These are phyloP conservation scores for Anguilla obscura DNA, from an alignment of 2,797 vertebrate genomes.

Conservation along the genomic window DNA sequence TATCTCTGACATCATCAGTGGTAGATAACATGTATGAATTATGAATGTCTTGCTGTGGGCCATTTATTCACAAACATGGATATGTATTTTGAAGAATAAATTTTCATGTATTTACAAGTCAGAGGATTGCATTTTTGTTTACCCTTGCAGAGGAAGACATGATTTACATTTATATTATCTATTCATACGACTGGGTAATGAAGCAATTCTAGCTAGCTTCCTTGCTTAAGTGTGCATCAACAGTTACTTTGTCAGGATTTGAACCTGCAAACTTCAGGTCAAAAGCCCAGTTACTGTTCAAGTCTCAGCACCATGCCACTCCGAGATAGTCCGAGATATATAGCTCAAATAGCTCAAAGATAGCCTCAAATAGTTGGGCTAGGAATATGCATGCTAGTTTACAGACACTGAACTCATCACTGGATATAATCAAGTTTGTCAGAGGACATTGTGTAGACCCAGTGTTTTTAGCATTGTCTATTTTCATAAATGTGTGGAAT, in stretches of 20 bases:
- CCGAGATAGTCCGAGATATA: neutral
- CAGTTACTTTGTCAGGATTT: neutral
- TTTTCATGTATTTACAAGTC: conserved; percentile 6
- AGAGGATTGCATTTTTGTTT: neutral
- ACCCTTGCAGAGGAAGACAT: neutral
- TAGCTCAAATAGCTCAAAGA: neutral
- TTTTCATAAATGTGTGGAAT: conserved; percentile 1
- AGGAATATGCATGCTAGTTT: neutral
- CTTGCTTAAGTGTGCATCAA: neutral
- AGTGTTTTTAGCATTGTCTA: neutral
- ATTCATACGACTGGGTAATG: neutral
- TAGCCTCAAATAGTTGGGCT: neutral
- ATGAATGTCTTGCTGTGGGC: neutral
- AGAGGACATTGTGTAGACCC: neutral
- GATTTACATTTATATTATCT: neutral
- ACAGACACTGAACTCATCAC: neutral
- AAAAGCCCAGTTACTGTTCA: neutral
- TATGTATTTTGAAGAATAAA: neutral
- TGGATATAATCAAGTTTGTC: neutral
- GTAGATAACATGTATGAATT: neutral
- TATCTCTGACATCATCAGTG: neutral
- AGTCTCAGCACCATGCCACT: neutral
- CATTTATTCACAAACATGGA: neutral
- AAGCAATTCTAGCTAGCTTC: neutral
- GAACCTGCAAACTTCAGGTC: neutral